Percentiles rank a stretch among this genome's conserved stretches.
Conservation (phyloP, 2,797 vertebrate species). For the Valencia hispanica region DNA sequence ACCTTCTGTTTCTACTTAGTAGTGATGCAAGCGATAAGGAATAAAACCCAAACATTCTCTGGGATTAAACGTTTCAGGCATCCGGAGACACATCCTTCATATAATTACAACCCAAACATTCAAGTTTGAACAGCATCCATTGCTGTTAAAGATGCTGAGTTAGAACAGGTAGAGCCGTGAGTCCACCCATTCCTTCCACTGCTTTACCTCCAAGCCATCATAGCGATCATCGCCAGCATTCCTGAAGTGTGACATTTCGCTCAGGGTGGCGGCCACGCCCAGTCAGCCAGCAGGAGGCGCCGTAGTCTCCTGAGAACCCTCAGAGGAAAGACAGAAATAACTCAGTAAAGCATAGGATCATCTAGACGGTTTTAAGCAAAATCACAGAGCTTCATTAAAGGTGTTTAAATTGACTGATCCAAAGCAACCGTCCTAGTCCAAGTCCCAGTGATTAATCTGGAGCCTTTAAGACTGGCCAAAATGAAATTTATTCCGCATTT, state of each 20-base stretch:
- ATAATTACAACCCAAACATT: slow-evolving; percentile 44
- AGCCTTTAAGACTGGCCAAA: too few relatives aligned
- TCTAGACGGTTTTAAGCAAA: neutral
- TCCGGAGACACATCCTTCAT: neutral
- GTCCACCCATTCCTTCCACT: slow-evolving; percentile 21
- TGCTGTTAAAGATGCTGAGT: slow-evolving; percentile 32
- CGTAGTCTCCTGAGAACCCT: slow-evolving; percentile 41
- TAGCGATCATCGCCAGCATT: slow-evolving; percentile 62
- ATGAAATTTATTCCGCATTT: too few relatives aligned
- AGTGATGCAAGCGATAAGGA: neutral
- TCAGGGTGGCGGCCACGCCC: slow-evolving; percentile 62
- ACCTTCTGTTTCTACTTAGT: slow-evolving; percentile 1
- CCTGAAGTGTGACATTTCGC: slow-evolving; percentile 51
- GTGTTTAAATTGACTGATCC: too few relatives aligned
- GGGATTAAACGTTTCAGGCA: slow-evolving; percentile 28
- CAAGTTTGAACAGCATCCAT: slow-evolving; percentile 38
- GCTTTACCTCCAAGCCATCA: slow-evolving; percentile 50
- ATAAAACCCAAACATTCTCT: slow-evolving; percentile 18
- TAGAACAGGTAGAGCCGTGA: slow-evolving; percentile 48
- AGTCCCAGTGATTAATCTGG: too few relatives aligned
- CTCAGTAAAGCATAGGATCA: neutral
- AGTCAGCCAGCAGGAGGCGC: slow-evolving; percentile 28
- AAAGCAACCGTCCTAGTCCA: too few relatives aligned
- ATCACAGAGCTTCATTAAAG: too few relatives aligned
- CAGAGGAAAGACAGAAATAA: neutral